These are phyloP conservation scores for Lutjanus argentimaculatus DNA, from an alignment of 2,797 vertebrate species.

Conservation along the genomic window DNA sequence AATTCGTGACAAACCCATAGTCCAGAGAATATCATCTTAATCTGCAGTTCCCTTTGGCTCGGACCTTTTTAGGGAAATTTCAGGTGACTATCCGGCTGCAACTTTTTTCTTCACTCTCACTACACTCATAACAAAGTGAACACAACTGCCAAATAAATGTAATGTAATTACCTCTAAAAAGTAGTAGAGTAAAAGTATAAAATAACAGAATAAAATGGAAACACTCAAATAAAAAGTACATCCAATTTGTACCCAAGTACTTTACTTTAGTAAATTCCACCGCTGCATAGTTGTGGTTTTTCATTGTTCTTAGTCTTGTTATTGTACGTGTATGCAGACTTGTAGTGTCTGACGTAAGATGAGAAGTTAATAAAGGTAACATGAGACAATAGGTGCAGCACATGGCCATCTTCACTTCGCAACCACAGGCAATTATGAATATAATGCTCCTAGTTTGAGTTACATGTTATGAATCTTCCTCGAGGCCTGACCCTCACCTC, in stretches of 20 bases:
- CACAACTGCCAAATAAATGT: neutral
- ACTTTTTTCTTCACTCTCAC: too few relatives aligned
- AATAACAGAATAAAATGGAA: neutral
- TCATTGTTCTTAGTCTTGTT: conserved; percentile 40
- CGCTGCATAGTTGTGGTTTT: conserved; percentile 25
- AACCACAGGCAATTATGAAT: conserved; percentile 79
- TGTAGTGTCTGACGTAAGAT: conserved; percentile 62
- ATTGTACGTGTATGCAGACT: conserved; percentile 45
- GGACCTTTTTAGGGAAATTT: neutral
- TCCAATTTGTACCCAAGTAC: neutral
- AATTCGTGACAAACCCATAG: too few relatives aligned
- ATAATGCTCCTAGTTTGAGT: conserved; percentile 82
- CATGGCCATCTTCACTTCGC: conserved; percentile 75
- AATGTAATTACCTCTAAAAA: neutral
- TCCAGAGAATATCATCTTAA: neutral
- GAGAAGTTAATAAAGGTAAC: conserved; percentile 75
- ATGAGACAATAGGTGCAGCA: conserved; percentile 69
- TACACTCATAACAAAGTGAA: too few relatives aligned
- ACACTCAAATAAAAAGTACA: neutral
- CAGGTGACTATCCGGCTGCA: too few relatives aligned
- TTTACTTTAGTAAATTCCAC: conserved; percentile 1
- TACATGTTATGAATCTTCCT: conserved; percentile 83
- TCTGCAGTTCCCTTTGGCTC: neutral
- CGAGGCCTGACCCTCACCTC: conserved; percentile 83
- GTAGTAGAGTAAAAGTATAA: neutral